A percentile compares a stretch with the other conserved stretches of the same genome.
Conservation (phyloP, 2,113 vertebrate genomes). For the Sminthopsis crassicaudata region DNA sequence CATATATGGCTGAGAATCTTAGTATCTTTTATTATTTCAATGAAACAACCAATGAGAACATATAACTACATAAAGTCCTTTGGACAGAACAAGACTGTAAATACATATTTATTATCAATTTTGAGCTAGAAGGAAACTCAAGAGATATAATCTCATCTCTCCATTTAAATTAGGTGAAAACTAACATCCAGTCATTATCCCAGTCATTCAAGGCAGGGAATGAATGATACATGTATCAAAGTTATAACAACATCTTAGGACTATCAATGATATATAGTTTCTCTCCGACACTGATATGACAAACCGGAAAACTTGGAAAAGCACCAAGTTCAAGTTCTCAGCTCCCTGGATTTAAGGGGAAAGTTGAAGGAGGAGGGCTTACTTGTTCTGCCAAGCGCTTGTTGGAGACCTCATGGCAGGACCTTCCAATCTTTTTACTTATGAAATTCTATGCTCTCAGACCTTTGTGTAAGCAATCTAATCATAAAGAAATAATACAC, state of each 20-base stretch:
- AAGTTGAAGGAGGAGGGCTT: neutral
- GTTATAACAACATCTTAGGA: neutral
- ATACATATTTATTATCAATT: neutral
- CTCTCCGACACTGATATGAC: neutral
- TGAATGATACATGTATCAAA: neutral
- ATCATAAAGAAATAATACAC: neutral
- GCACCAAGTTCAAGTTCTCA: neutral
- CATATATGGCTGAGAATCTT: neutral
- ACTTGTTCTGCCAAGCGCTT: neutral
- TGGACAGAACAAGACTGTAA: neutral
- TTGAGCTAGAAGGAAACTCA: neutral
- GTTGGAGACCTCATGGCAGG: neutral
- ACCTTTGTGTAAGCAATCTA: neutral
- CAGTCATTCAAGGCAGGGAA: neutral
- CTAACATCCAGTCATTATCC: neutral
- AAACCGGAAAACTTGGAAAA: neutral
- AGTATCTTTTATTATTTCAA: neutral
- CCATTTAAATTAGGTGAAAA: neutral
- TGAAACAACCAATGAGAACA: neutral
- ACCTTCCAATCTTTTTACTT: neutral
- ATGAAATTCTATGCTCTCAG: neutral
- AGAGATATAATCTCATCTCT: too few species aligned
- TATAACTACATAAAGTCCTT: neutral
- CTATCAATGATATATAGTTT: neutral
- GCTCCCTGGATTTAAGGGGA: neutral